A percentile compares a stretch with the other conserved stretches of the same genome.
Conservation (phyloP, 1,140 invertebrate genomes). For the Zaprionus lachaisei region DNA sequence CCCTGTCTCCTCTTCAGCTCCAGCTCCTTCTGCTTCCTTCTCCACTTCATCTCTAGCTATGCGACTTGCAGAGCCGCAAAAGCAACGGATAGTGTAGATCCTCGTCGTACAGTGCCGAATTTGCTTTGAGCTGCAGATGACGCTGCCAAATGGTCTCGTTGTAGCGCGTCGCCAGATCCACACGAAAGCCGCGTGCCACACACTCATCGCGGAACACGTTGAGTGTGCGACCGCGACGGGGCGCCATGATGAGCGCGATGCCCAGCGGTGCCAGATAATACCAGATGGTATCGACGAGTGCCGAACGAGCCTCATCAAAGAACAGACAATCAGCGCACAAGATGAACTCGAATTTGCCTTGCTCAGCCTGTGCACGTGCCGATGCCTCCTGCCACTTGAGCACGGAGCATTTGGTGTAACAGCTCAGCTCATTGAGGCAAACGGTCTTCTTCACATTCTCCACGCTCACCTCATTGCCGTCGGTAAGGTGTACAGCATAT, state of each 20-base stretch:
- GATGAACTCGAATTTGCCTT: constrained; percentile 88
- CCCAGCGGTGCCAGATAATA: constrained; percentile 88
- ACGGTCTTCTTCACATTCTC: constrained; percentile 90
- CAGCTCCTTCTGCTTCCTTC: no score
- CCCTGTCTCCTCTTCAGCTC: background rate
- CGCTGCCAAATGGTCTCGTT: constrained; percentile 88
- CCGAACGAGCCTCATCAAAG: constrained; percentile 91
- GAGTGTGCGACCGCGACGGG: constrained; percentile 89
- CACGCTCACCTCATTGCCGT: constrained; percentile 91
- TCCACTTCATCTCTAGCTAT: constrained; percentile 56
- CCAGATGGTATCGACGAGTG: constrained; percentile 90
- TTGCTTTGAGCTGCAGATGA: constrained; percentile 86
- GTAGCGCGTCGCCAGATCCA: constrained; percentile 87
- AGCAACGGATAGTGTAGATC: constrained; percentile 89
- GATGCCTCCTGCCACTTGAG: constrained; percentile 85
- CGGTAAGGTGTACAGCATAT: constrained; percentile 88
- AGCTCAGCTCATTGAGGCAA: constrained; percentile 87
- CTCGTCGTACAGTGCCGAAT: constrained; percentile 87
- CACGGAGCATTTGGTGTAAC: constrained; percentile 84
- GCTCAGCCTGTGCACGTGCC: constrained; percentile 54
- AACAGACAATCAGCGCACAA: constrained; percentile 93
- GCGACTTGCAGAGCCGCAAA: constrained; percentile 86
- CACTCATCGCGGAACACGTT: constrained; percentile 88
- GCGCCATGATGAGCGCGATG: constrained; percentile 91
- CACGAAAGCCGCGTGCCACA: constrained; percentile 86